Conservation (phyloP, 2,113 vertebrate genomes). For the Pimephales promelas region DNA sequence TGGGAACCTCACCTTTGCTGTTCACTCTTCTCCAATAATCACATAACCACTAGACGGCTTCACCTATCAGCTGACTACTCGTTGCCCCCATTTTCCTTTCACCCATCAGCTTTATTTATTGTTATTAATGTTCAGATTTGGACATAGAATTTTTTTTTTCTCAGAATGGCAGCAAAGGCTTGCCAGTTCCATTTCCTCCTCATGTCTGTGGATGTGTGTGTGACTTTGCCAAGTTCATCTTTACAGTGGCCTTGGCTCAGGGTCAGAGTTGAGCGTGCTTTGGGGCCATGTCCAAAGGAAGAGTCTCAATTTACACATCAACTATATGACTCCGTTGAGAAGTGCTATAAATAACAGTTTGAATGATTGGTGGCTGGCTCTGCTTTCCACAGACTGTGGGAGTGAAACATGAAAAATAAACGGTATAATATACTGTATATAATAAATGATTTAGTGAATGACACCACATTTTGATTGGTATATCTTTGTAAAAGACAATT, state of each 20-base stretch:
- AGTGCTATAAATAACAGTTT: constrained; percentile 73
- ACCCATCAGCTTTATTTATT: background rate
- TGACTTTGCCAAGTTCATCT: constrained; percentile 66
- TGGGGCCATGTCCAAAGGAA: constrained; percentile 62
- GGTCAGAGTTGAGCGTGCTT: constrained; percentile 71
- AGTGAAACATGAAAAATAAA: constrained; percentile 31
- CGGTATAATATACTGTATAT: background rate
- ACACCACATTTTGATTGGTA: background rate
- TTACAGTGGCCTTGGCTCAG: constrained; percentile 59
- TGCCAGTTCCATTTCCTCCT: background rate
- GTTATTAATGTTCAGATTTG: background rate
- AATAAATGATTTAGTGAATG: background rate
- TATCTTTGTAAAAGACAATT: background rate
- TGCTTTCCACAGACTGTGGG: constrained; percentile 43
- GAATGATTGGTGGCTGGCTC: constrained; percentile 68
- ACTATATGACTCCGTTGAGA: constrained; percentile 61
- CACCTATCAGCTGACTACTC: constrained; percentile 26
- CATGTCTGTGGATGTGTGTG: background rate
- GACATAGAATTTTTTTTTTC: background rate
- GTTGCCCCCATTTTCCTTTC: background rate
- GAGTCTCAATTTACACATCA: constrained; percentile 72
- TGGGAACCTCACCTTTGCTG: constrained; percentile 63
- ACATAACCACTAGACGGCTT: constrained; percentile 12
- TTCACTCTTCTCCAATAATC: constrained; percentile 49
- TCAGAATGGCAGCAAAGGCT: background rate